Conservation (phyloP, 2,888 invertebrate species). For the Stenotaenia linearis region DNA sequence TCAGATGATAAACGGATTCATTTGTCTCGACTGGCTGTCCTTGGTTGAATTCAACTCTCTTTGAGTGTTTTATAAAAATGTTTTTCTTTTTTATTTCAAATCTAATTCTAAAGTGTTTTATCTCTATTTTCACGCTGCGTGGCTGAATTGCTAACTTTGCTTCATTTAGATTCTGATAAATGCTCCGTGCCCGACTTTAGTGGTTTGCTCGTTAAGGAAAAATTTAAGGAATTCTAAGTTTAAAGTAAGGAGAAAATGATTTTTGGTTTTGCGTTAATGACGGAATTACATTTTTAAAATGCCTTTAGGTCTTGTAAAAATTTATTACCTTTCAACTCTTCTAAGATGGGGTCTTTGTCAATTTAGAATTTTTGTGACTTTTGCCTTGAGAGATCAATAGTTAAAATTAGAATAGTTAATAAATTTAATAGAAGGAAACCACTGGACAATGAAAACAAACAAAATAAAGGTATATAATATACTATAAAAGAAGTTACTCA, state of each 20-base stretch:
- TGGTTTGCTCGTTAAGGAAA: neutral
- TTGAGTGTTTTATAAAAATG: neutral
- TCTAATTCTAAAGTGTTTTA: neutral
- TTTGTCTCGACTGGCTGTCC: constrained; percentile 23
- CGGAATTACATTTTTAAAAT: no score
- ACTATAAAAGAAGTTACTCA: no score
- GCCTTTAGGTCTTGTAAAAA: no score
- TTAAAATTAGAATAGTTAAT: no score
- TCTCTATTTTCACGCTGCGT: neutral
- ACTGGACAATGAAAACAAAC: no score
- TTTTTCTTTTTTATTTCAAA: neutral
- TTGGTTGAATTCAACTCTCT: neutral
- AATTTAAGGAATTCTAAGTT: neutral
- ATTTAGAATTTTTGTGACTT: no score
- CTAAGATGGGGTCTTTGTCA: no score
- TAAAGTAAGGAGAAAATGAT: neutral
- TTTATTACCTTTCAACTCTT: no score
- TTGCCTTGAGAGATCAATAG: no score
- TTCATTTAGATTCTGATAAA: neutral
- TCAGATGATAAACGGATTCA: neutral
- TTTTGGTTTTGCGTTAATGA: no score
- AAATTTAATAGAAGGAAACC: no score
- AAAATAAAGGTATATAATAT: no score
- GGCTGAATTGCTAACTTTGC: neutral
- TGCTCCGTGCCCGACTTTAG: neutral